phyloP scores from a whole-genome alignment of 2,113 vertebrate genomes.

The Rhabdomys dilectus region DNA sequence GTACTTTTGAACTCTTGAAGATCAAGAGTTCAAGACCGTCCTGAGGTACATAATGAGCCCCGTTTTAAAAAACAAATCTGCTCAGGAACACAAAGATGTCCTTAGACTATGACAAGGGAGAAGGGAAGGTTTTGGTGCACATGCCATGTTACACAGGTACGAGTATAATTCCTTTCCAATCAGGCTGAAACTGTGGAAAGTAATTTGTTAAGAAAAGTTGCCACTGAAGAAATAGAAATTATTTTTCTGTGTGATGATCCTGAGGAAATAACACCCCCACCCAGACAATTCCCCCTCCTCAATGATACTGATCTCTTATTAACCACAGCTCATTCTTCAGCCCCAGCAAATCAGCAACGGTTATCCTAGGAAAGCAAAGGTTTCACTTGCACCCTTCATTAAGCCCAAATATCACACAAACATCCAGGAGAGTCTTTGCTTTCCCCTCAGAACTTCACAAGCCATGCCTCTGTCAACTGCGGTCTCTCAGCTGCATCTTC shows the following conservation, averaged over 20 bases:
- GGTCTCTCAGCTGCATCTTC: background rate
- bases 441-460: background rate
- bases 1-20: no score
- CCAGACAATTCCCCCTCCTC: background rate
- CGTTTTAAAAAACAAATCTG: background rate
- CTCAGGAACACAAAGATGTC: background rate
- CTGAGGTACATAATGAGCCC: background rate
- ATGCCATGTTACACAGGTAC: background rate
- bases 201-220: conserved; percentile 12
- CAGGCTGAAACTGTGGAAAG: background rate
- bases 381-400: background rate
- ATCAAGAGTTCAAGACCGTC: background rate
- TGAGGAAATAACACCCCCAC: background rate
- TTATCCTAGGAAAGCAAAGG: background rate
- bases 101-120: background rate
- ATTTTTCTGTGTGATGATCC: background rate
- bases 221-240: background rate
- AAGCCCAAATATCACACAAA: background rate
- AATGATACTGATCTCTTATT: background rate
- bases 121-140: background rate
- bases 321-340: background rate
- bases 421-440: background rate
- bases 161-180: background rate
- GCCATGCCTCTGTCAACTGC: background rate
- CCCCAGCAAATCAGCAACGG: background rate